Evolutionary conservation across 2,113 vertebrate species (phyloP), one percentile per base, ranked within the genome.

Genomic region (Ahaetulla prasina): DNA sequence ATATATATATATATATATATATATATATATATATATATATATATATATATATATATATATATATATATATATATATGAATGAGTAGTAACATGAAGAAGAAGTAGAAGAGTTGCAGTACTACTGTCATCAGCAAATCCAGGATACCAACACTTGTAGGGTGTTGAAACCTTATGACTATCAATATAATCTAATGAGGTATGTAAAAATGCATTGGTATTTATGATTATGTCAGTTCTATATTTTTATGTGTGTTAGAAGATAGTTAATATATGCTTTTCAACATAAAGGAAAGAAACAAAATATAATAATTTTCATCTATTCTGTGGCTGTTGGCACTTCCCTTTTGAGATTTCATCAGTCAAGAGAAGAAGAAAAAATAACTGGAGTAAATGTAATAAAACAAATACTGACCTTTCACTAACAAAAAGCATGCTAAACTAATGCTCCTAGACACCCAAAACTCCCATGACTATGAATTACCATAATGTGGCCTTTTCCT

Each of bases 331-430:
- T 14, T 55, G 91, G 23, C 85, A 60, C 86, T 91, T 93, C 52
- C 60, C 43, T n/a, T 57, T 1, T 93, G 55, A 93, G 39, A 85
- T 90, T 93, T 93, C 43, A 85, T 87, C 55, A 86, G 52, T 35
- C 30, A 85, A 50, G 10, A 63, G 16, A 63, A n/a, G 22, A 14
- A 80, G 80, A 11, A 12, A 27, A 30, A 22, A 89, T 5, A 87
- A n/a, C 90, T 89, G 90, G 11, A 85, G 16, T 89, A 25, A 85
- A 85, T 90, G 12, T 88, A 80, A 43, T 89, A 94, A 95, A 94
- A 55, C 5, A 91, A 89, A 92, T 50, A 89, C 25, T 0, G 1
- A 86, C 23, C 8, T 94, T 94, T 95, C 25, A n/a, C 35, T 18
- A 84, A 84, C 88, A 87, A 93, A 68, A 50, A 35, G 43, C 54